phyloP scores from a whole-genome alignment of 2,797 vertebrate genomes.

The Nasua narica region DNA sequence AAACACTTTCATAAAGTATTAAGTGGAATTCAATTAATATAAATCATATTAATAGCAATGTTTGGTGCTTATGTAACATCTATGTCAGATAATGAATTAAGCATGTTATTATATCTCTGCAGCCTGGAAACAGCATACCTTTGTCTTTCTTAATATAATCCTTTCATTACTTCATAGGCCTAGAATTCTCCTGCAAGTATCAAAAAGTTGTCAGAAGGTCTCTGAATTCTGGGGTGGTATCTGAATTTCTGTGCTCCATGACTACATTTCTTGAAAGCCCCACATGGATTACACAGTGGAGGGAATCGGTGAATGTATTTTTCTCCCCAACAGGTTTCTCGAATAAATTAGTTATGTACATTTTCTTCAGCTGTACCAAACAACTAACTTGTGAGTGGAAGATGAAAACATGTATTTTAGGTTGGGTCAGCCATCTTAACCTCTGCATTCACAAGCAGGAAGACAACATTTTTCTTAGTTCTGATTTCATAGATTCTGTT shows the following conservation, averaged over 20 bases:
- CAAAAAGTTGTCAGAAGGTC: neutral
- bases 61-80: slow-evolving; percentile 50
- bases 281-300: neutral
- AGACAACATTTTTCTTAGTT: neutral
- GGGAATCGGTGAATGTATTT: neutral
- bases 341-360: slow-evolving; percentile 38
- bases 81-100: slow-evolving; percentile 52
- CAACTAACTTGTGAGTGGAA: slow-evolving; percentile 34
- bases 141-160: neutral
- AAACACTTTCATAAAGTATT: slow-evolving; percentile 36
- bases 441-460: neutral
- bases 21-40: slow-evolving; percentile 59
- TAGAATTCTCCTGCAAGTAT: neutral
- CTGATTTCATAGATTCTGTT: neutral
- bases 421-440: neutral
- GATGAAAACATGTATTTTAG: neutral
- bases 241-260: neutral
- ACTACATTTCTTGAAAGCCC: neutral
- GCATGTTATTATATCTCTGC: slow-evolving; percentile 43
- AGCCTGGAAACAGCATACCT: slow-evolving; percentile 12
- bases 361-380: neutral
- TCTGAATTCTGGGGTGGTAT: neutral
- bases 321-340: neutral
- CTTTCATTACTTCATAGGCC: slow-evolving; percentile 24
- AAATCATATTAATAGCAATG: slow-evolving; percentile 42